Percentiles rank a stretch among this genome's conserved stretches.
These are phyloP conservation scores for Stomatorhinus ivindoensis DNA, from an alignment of 2,113 vertebrate species.

Conservation along the genomic window DNA sequence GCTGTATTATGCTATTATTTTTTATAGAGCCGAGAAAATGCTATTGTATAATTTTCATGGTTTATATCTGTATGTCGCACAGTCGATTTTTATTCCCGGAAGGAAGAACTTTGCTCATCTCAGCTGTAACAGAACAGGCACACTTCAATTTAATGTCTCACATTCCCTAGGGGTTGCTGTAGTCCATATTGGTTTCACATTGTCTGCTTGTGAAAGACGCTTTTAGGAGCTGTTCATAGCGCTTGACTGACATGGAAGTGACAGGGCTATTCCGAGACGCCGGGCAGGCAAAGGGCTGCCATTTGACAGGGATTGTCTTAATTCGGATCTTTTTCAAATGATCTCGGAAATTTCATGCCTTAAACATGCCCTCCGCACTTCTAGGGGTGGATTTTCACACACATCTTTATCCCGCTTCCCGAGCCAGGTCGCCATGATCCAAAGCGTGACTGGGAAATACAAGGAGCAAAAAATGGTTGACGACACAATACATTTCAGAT, in stretches of 20 bases:
- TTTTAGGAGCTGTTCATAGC: conserved; percentile 26
- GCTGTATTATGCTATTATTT: neutral
- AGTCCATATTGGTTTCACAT: conserved; percentile 31
- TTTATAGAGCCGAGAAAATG: neutral
- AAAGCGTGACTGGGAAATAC: neutral
- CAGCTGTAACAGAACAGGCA: conserved; percentile 5
- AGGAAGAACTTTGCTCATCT: conserved; percentile 16
- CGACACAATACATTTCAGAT: neutral
- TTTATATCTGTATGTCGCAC: conserved; percentile 25
- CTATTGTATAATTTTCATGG: neutral
- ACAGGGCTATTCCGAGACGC: conserved; percentile 30
- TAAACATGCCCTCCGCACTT: neutral
- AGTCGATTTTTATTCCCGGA: conserved; percentile 24
- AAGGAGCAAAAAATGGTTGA: neutral
- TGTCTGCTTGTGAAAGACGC: conserved; percentile 26
- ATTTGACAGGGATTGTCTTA: conserved; percentile 14
- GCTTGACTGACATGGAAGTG: conserved; percentile 34
- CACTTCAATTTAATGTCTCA: conserved; percentile 15
- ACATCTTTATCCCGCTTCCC: neutral
- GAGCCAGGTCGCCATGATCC: neutral
- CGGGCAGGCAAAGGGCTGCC: neutral
- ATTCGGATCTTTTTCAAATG: conserved; percentile 8
- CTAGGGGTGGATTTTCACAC: neutral
- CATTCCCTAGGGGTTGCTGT: conserved; percentile 6
- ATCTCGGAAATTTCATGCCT: neutral